Evolutionary conservation across 2,888 invertebrate genomes (phyloP).

Genomic region (Drosophila tanythrix): DNA sequence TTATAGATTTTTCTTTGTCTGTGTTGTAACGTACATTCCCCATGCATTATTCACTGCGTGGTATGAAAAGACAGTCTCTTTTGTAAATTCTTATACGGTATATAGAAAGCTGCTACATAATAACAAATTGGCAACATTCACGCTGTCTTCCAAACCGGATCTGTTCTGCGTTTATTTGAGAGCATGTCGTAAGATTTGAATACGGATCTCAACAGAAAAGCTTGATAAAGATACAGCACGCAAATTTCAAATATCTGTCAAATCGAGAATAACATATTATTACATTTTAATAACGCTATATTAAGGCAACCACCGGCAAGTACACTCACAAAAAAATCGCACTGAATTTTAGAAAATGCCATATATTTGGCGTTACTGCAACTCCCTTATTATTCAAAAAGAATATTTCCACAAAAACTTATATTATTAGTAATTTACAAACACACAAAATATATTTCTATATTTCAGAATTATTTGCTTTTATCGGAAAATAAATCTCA

Average conservation of each 20-base stretch:
- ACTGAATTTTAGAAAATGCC: not conserved
- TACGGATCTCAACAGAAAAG: not conserved
- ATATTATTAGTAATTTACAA: not conserved
- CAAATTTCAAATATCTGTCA: not conserved
- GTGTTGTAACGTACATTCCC: not conserved
- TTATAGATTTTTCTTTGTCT: not conserved
- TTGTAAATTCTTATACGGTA: conserved; percentile 10
- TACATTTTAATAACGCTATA: not conserved
- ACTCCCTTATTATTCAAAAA: not conserved
- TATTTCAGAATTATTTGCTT: not conserved
- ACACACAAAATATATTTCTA: not conserved
- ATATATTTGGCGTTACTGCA: no score
- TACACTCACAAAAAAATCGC: no score
- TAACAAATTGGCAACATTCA: conserved; percentile 4
- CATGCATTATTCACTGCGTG: not conserved
- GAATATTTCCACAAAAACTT: not conserved
- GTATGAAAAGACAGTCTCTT: conserved; percentile 27
- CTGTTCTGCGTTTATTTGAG: not conserved
- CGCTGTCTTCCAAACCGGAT: conserved; percentile 30
- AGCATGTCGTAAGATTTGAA: conserved; percentile 12
- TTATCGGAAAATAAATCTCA: not conserved
- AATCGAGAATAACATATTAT: not conserved
- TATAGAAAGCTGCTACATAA: conserved; percentile 22
- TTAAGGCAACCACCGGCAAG: not conserved
- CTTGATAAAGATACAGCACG: not conserved